A percentile compares a stretch with the other conserved stretches of the same genome.
Conservation (phyloP, 1,140 invertebrate species). For the Lutraria rhynchaena region DNA sequence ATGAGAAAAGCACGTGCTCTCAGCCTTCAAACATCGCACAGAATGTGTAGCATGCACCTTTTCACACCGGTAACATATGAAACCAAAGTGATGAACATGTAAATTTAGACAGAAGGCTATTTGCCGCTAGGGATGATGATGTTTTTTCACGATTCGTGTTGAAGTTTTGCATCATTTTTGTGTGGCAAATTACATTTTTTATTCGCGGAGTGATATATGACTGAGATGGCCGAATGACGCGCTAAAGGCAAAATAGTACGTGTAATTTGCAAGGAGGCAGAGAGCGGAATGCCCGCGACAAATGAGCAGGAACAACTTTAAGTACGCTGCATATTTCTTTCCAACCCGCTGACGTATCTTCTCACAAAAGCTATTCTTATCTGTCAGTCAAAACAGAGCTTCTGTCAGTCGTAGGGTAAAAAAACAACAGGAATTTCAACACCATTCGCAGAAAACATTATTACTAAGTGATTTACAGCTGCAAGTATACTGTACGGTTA, state of each 20-base stretch:
- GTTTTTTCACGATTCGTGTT: slow-evolving; percentile 13
- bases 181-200: slow-evolving; percentile 54
- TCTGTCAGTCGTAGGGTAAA: slow-evolving; percentile 12
- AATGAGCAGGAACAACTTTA: slow-evolving; percentile 15
- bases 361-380: slow-evolving; percentile 6
- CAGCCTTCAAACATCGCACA: slow-evolving; percentile 16
- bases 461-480: neutral
- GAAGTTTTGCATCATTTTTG: slow-evolving; percentile 54
- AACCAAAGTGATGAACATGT: slow-evolving; percentile 38
- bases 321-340: neutral
- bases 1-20: slow-evolving; percentile 38
- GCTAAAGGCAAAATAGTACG: slow-evolving; percentile 27
- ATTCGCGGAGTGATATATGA: slow-evolving; percentile 45
- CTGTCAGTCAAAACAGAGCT: slow-evolving; percentile 21
- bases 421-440: neutral
- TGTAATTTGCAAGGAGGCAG: slow-evolving; percentile 7
- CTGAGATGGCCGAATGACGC: slow-evolving; percentile 15
- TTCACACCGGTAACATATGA: slow-evolving; percentile 33
- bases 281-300: slow-evolving; percentile 30
- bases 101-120: slow-evolving; percentile 42
- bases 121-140: slow-evolving; percentile 29
- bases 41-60: slow-evolving; percentile 44
- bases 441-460: neutral
- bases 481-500: neutral
- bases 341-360: neutral